Base-by-base conservation (phyloP, 2,797 vertebrate species). In the Lithobates sylvaticus region DNA sequence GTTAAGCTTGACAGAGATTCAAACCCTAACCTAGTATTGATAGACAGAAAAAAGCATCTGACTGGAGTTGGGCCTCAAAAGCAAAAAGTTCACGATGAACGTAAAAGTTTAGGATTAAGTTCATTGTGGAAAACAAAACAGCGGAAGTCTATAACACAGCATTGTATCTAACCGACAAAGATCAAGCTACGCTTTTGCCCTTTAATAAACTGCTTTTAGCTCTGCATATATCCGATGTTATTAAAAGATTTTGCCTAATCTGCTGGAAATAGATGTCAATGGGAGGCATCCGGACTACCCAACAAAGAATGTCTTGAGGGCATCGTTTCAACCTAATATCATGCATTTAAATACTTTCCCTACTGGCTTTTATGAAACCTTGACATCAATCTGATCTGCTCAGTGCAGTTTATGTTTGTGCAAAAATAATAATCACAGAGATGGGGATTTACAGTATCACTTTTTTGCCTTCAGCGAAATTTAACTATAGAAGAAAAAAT, bases 391-490 rank as follows among this genome's bases (percentile, higher is more conserved):
- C 64, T 67, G 10, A 39, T 79, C 16, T 36, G 39, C 13, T 32
- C 44, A 34, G 15, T 6, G 7, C 65, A 21, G 27, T 76, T 76
- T 69, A 39, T 27, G 58, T 68, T 27, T 75, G 39, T 12, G 58
- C 67, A 47, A 65, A 58, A 44, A 54, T 54, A 54, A 54, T 54
- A 54, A 16, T 54, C 50, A 44, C 7, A 9, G 71, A 83, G 23
- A 34, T 8, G 77, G 58, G 50, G 47, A 69, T 69, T 75, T 61
- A 36, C 34, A 36, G 34, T 36, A 42, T 78, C 32, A 8, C 26
- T 3, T 72, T 18, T 1, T 84, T 65, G 83, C 75, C 83, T 78
- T 21, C 9, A 70, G 69, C 76, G 18, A 64, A 64, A 78, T 39
- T 72, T 67, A 32, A 5, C 0, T 18, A 47, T 39, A 27, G 8